Evolutionary conservation across 64 coral and sea anemone species (phyloP), one percentile per base, ranked within the genome.

Genomic region (Montipora sp.): DNA sequence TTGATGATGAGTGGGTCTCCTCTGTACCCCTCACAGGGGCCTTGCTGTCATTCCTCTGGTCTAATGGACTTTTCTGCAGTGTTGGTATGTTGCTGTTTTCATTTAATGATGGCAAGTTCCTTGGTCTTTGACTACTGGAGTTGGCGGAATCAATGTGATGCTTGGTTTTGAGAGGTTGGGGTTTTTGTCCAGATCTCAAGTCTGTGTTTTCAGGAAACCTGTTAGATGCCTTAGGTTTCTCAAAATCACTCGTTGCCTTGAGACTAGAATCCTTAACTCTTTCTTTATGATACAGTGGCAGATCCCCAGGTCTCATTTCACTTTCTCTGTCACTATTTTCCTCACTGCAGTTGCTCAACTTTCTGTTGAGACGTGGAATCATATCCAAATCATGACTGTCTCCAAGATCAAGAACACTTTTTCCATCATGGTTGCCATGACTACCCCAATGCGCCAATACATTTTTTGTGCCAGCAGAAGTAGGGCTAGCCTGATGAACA

Each of bases 371-470:
- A 59, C 51, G 72, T 59, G 87, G 87, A 24, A 77, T 57, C 72
- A 78, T 77, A 5, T 89, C 75, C 22, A 89, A 22, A 60, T 89
- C 72, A 44, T 69, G 87, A 60, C 65, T 88, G 13, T 93, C 84
- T 48, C 91, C 84, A 67, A 79, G 76, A 80, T 98, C 95, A 80
- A 87, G 90, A 60, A 84, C 73, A 48, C 89, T 80, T 77, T 90
- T 98, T 78, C 85, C 79, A 78, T 90, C 91, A 73, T 91, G 95
- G 92, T 98, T 98, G 73, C 91, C 91, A 80, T 98, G 95, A 59
- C 88, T 98, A 91, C 83, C 73, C 95, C 95, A 98, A 72, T 85
- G 82, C 11, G 82, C 70, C 19, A 85, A 43, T 72, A 45, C 60
- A 86, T 75, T 92, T 83, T 91, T 92, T 22, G 74, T 78, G 9